Conservation (phyloP, 2,797 vertebrate genomes). For the Schizopygopsis pylzovi region DNA sequence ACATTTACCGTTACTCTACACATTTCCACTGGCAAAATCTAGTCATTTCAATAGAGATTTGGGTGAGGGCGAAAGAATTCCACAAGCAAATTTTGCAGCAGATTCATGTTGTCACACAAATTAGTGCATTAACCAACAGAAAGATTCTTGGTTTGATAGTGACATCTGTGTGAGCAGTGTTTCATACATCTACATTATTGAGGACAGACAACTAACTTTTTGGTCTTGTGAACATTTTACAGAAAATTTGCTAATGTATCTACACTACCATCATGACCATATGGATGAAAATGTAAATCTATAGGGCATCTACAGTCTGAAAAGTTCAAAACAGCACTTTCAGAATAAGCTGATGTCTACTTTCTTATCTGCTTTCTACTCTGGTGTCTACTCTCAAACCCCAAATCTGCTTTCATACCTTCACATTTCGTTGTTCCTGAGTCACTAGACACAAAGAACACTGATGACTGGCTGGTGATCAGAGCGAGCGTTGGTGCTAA, state of each 20-base stretch:
- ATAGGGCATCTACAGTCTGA: not conserved
- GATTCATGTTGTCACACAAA: not conserved
- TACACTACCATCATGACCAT: not conserved
- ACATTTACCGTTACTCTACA: not conserved
- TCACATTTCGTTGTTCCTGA: not conserved
- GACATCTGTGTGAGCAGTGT: not conserved
- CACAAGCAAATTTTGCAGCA: not conserved
- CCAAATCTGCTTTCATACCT: slow-evolving; percentile 3
- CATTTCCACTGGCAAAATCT: not conserved
- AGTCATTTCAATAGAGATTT: not conserved
- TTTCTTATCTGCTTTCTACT: not conserved
- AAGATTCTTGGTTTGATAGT: not conserved
- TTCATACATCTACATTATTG: not conserved
- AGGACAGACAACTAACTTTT: not conserved
- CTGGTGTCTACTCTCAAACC: not conserved
- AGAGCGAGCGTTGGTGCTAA: slow-evolving; percentile 23
- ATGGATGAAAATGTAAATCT: not conserved
- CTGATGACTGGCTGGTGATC: slow-evolving; percentile 30
- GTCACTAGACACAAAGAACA: slow-evolving; percentile 30
- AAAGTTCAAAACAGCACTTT: slow-evolving; percentile 23
- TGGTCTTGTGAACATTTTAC: not conserved
- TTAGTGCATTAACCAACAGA: not conserved
- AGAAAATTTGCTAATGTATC: too few relatives aligned
- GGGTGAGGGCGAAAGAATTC: not conserved
- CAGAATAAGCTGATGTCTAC: not conserved